These are phyloP conservation scores for Psilanteris sp. DNA, from an alignment of 1,140 invertebrate genomes.

Conservation along the genomic window DNA sequence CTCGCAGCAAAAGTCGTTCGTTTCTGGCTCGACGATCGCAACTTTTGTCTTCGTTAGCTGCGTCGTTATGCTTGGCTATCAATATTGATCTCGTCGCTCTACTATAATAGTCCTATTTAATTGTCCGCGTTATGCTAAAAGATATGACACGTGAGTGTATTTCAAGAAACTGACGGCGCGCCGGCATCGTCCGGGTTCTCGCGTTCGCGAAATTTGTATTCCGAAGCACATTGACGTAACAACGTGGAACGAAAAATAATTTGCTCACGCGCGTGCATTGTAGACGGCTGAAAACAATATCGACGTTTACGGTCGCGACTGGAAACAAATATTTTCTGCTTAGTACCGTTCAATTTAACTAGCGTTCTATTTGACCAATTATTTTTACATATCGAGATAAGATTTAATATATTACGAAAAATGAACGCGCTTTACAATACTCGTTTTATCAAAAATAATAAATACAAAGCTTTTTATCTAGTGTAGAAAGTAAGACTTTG, in stretches of 20 bases:
- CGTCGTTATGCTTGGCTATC: no score
- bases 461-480: conserved; percentile 6
- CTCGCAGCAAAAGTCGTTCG: no score
- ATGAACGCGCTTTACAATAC: conserved; percentile 5
- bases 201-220: conserved; percentile 5
- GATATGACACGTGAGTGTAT: conserved; percentile 46
- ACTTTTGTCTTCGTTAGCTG: conserved; percentile 12
- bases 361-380: conserved; percentile 45
- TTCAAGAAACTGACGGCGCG: no score
- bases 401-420: conserved; percentile 53
- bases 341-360: conserved; percentile 58
- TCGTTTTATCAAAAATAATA: conserved; percentile 27
- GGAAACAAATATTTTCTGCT: conserved; percentile 21
- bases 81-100: conserved; percentile 20
- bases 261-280: no score
- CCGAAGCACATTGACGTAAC: conserved; percentile 8
- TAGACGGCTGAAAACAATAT: no score
- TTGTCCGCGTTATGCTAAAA: conserved; percentile 25
- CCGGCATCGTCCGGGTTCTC: no score
- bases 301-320: no score
- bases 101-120: conserved; percentile 16
- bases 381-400: conserved; percentile 56
- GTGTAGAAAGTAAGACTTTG: not conserved
- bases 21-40: no score
- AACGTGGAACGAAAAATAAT: conserved; percentile 31